Base-by-base conservation (phyloP, 2,797 vertebrate species). In the Sebastes hubbsi region DNA sequence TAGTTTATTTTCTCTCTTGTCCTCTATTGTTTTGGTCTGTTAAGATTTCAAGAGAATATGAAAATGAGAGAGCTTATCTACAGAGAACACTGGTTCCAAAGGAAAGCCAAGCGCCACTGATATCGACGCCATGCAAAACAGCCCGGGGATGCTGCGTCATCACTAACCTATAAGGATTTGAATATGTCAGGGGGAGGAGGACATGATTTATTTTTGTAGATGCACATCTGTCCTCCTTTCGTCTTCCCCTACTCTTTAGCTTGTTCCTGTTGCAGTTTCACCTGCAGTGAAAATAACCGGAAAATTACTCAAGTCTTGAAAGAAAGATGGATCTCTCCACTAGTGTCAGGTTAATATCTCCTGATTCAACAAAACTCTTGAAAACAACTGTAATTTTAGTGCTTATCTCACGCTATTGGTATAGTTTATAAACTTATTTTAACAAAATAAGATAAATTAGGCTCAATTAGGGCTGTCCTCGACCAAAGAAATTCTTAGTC, bases 91-190 rank as follows among this genome's bases (percentile, higher is more conserved):
- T 20, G n/a, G 24, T 25, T 30, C 24, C 46, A 42, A 68, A 75
- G 58, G 36, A 32, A 29, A 84, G 77, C 68, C 3, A 1, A 73
- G 30, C 60, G 70, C 86, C 79, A 80, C 38, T 18, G 72, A 36
- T 74, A 73, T 66, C 32, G 56, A 14, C n/a, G 2, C 32, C 67
- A 93, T 92, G 90, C 90, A 93, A 92, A 93, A 5, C 60, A 78
- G 52, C 14, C 61, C 1, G 1, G 8, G 13, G 18, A 2, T 24
- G 64, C 59, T 85, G 85, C 89, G 80, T 92, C 92, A 91, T 24
- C 12, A 5, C 59, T 82, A 72, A 87, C 85, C 77, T 83, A 63
- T 78, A 13, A 64, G 29, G 54, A 92, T 93, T 90, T 91, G 85
- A 91, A 91, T 93, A 85, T 63, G 38, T 64, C 63, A 60, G n/a